These are phyloP conservation scores for Halictus ligatus DNA, from an alignment of 2,888 invertebrate species.

Conservation along the genomic window DNA sequence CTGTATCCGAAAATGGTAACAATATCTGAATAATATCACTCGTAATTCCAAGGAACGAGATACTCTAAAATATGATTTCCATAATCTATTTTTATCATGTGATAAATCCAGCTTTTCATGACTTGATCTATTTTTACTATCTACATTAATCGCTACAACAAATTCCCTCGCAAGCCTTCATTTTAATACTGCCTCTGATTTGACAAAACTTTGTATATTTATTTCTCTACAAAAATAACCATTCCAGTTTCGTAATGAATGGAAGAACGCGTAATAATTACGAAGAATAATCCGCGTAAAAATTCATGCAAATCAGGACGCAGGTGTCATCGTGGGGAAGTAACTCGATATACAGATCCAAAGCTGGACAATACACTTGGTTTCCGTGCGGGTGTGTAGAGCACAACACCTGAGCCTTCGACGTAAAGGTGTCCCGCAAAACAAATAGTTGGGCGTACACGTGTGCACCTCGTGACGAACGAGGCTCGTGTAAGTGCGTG, in stretches of 20 bases:
- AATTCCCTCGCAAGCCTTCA: background rate
- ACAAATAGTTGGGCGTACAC: constrained; percentile 12
- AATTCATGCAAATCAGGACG: background rate
- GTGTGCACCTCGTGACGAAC: constrained; percentile 50
- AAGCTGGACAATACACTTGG: constrained; percentile 21
- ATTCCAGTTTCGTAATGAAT: background rate
- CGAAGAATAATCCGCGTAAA: background rate
- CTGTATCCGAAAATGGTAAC: background rate
- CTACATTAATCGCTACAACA: background rate
- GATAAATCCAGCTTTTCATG: too few species aligned
- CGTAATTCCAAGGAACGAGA: background rate
- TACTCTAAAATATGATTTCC: background rate
- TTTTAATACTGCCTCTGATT: background rate
- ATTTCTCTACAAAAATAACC: too few species aligned
- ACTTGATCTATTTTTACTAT: background rate
- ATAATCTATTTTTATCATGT: background rate
- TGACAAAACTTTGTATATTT: too few species aligned
- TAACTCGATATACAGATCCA: background rate
- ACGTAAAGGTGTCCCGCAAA: background rate
- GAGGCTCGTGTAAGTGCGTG: constrained; percentile 49
- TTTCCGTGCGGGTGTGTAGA: background rate
- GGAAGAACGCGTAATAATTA: background rate
- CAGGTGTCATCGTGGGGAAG: constrained; percentile 15
- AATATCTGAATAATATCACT: background rate
- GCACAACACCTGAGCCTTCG: constrained; percentile 24